These are phyloP conservation scores for Odontothrips loti DNA, from an alignment of 2,888 invertebrate species.

Conservation along the genomic window DNA sequence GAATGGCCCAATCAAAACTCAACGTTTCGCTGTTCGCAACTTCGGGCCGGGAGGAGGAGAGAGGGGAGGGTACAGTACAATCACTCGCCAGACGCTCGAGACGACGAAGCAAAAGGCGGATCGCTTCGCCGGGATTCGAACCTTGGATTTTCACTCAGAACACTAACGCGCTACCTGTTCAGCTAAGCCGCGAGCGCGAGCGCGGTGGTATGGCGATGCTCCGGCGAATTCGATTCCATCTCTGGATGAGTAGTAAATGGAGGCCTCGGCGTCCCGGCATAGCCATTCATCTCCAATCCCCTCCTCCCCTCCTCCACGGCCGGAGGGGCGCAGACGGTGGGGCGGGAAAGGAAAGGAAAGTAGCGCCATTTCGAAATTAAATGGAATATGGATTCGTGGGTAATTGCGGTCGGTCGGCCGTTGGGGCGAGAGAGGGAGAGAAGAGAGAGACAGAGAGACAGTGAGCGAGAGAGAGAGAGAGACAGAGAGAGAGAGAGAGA, in stretches of 20 bases:
- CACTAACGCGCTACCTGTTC: neutral
- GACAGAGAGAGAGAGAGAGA: neutral
- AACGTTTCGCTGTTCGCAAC: neutral
- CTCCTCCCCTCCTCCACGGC: neutral
- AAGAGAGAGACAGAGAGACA: neutral
- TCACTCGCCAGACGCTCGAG: too few species aligned
- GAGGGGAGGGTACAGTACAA: too few species aligned
- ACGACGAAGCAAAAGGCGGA: too few species aligned
- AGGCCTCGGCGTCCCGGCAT: neutral
- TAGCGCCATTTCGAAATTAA: conserved; percentile 23
- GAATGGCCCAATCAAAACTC: conserved; percentile 22
- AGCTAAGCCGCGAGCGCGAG: neutral
- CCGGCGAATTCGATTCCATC: neutral
- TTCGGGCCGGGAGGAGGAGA: neutral
- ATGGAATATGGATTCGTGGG: conserved; percentile 14
- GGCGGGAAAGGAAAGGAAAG: neutral
- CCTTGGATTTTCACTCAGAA: too few species aligned
- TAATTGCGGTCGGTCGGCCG: neutral
- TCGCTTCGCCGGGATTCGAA: too few species aligned
- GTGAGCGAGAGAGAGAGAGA: neutral
- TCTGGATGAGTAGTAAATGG: neutral
- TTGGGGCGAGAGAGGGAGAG: neutral
- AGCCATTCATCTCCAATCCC: conserved; percentile 7
- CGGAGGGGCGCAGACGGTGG: neutral
- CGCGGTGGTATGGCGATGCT: neutral